Percentiles rank a stretch among this genome's conserved stretches.
These are phyloP conservation scores for Gryon sp. DNA, from an alignment of 1,140 invertebrate genomes.

Conservation along the genomic window DNA sequence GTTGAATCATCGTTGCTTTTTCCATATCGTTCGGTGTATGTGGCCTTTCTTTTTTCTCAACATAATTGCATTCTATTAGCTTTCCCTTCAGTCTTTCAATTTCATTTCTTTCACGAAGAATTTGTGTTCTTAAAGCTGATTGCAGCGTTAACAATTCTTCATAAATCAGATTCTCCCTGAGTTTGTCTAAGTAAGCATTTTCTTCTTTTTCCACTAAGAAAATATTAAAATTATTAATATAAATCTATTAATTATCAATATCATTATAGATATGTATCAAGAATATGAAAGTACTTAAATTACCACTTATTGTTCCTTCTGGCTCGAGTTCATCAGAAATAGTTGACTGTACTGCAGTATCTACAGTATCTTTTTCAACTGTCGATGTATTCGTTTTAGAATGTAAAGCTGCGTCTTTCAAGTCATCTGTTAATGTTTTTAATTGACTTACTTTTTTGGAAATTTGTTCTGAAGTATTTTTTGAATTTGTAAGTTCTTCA, in stretches of 20 bases:
- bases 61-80: constrained; percentile 73
- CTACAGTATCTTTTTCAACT: constrained; percentile 68
- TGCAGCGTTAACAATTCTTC: constrained; percentile 85
- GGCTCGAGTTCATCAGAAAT: constrained; percentile 22
- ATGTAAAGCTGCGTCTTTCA: constrained; percentile 15
- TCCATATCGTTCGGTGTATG: constrained; percentile 80
- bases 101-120: constrained; percentile 84
- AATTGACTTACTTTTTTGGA: constrained; percentile 38
- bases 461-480: constrained; percentile 25
- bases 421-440: constrained; percentile 18
- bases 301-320: constrained; percentile 55
- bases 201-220: constrained; percentile 74
- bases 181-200: constrained; percentile 79
- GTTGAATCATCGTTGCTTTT: constrained; percentile 75
- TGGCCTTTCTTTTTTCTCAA: constrained; percentile 76
- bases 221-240: constrained; percentile 63
- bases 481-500: constrained; percentile 49
- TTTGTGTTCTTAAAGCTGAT: constrained; percentile 82
- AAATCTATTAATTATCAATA: not conserved
- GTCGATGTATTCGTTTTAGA: constrained; percentile 10
- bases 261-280: constrained; percentile 1
- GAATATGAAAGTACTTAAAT: not conserved
- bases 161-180: constrained; percentile 83
- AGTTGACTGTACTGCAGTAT: constrained; percentile 33
- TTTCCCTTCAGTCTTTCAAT: constrained; percentile 83